Evolutionary conservation across 2,888 invertebrate genomes (phyloP).

Genomic region (Megamerina dolium): DNA sequence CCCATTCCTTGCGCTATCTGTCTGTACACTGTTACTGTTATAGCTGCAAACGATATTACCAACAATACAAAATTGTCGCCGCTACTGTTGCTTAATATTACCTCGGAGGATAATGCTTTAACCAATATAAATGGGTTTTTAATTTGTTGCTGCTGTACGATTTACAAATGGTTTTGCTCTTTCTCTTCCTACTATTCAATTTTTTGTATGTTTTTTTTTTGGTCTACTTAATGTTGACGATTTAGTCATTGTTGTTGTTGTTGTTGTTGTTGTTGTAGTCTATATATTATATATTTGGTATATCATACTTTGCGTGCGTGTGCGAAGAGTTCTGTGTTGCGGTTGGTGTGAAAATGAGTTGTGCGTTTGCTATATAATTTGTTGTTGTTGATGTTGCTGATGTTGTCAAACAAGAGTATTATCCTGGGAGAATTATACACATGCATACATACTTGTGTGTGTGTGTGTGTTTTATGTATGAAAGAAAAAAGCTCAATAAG

Average conservation of each 20-base stretch:
- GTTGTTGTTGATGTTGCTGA: constrained; percentile 5
- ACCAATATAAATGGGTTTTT: constrained; percentile 48
- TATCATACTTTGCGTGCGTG: constrained; percentile 7
- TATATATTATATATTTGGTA: no score
- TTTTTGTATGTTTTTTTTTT: no score
- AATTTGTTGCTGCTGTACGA: constrained; percentile 41
- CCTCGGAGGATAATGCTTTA: constrained; percentile 36
- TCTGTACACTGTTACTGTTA: no score
- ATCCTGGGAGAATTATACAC: constrained; percentile 3
- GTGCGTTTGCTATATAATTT: neutral
- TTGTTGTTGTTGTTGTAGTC: constrained; percentile 8
- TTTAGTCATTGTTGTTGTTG: no score
- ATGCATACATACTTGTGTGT: neutral
- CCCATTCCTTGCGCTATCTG: no score
- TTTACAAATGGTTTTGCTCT: constrained; percentile 40
- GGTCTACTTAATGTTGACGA: constrained; percentile 8
- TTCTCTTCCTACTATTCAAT: no score
- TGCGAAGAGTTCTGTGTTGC: constrained; percentile 1
- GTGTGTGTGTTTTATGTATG: neutral
- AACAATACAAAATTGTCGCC: neutral
- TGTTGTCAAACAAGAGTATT: constrained; percentile 8
- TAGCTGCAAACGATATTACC: no score
- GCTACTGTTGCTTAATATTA: constrained; percentile 26
- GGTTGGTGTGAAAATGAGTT: constrained; percentile 12
- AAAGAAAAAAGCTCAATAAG: neutral